These are phyloP conservation scores for Tetragnatha montana DNA, from an alignment of 2,888 invertebrate genomes.

Conservation along the genomic window DNA sequence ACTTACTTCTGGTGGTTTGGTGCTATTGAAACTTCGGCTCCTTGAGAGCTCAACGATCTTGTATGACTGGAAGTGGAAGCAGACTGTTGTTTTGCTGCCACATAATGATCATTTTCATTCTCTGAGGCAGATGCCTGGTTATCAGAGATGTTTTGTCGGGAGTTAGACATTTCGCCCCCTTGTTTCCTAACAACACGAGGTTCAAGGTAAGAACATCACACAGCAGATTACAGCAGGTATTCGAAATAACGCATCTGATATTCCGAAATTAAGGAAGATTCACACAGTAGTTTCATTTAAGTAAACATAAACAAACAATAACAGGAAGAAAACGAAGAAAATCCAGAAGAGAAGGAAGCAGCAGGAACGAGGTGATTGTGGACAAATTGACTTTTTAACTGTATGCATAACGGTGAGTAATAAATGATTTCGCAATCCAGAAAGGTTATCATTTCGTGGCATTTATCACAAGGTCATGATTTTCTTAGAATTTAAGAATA, in stretches of 20 bases:
- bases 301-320: not conserved
- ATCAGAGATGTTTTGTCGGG: constrained; percentile 47
- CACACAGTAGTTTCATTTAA: not conserved
- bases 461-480: too few relatives aligned
- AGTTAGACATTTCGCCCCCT: constrained; percentile 26
- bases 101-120: constrained; percentile 62
- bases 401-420: not conserved
- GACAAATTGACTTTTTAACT: not conserved
- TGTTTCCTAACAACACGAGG: not conserved
- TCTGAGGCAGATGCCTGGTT: constrained; percentile 65
- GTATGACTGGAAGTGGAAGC: constrained; percentile 22
- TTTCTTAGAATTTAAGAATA: too few relatives aligned
- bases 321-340: not conserved
- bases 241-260: not conserved
- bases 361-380: not conserved
- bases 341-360: not conserved
- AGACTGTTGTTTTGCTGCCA: constrained; percentile 31
- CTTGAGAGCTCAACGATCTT: constrained; percentile 38
- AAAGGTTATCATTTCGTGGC: too few relatives aligned
- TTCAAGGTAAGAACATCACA: not conserved
- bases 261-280: not conserved
- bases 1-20: constrained; percentile 53
- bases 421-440: too few relatives aligned
- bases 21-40: constrained; percentile 29
- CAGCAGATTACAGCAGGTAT: not conserved